Percentiles rank a stretch among this genome's conserved stretches.
These are phyloP conservation scores for Agrotis clavis DNA, from an alignment of 2,888 invertebrate species.

Conservation along the genomic window DNA sequence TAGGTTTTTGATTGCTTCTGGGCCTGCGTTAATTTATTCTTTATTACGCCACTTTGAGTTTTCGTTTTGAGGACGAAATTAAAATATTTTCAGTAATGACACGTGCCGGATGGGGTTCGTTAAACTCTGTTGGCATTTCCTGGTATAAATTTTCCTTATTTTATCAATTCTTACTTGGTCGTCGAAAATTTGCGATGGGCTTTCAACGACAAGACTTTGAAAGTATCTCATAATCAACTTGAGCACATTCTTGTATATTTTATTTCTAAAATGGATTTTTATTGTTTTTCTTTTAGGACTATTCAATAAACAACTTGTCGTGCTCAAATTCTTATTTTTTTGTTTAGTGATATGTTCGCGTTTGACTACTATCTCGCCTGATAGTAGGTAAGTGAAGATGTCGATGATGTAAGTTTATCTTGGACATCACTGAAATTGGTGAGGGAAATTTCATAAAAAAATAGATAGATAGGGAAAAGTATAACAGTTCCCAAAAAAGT, in stretches of 20 bases:
- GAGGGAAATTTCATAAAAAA: no score
- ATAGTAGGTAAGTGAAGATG: no score
- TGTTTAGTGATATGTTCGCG: no score
- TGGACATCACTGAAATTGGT: no score
- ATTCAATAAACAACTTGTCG: background rate
- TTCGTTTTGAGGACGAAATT: constrained; percentile 50
- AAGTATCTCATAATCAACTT: background rate
- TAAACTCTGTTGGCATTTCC: constrained; percentile 29
- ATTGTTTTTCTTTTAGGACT: background rate
- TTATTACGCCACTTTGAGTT: constrained; percentile 55
- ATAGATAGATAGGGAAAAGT: no score
- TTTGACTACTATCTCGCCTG: no score
- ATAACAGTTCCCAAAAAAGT: no score
- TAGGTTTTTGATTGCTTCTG: constrained; percentile 64
- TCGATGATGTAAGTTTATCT: no score
- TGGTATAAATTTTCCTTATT: constrained; percentile 10
- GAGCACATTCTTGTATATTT: background rate
- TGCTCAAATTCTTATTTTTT: no score
- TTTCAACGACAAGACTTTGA: background rate
- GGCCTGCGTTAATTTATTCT: constrained; percentile 62
- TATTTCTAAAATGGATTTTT: background rate
- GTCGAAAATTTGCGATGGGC: background rate
- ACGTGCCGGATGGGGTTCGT: constrained; percentile 33
- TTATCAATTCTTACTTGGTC: background rate
- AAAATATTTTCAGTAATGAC: constrained; percentile 57